Conservation (phyloP, 2,888 invertebrate species). For the Drosophila meridiana region DNA sequence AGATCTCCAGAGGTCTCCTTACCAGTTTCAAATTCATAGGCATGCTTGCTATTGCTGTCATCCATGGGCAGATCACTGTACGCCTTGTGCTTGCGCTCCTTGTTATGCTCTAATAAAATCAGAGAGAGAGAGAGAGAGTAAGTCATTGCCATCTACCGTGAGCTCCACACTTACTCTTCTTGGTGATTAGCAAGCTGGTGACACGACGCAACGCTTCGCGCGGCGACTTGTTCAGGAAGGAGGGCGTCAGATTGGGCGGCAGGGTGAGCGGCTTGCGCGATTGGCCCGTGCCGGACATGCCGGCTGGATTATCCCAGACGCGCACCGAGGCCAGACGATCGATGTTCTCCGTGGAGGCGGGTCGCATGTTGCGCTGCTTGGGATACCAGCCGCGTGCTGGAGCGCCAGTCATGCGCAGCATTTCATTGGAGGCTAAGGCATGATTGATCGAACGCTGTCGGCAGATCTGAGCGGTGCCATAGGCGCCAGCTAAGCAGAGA, state of each 20-base stretch:
- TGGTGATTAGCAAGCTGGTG: conserved; percentile 92
- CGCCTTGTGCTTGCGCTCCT: conserved; percentile 76
- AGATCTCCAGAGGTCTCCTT: neutral
- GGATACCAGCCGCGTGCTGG: conserved; percentile 95
- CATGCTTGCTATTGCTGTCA: conserved; percentile 69
- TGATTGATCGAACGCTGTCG: conserved; percentile 86
- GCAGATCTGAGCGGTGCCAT: conserved; percentile 84
- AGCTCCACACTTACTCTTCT: conserved; percentile 87
- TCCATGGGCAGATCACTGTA: conserved; percentile 76
- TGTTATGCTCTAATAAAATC: conserved; percentile 59
- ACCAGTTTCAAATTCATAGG: conserved; percentile 76
- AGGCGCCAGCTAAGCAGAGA: conserved; percentile 50
- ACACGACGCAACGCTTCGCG: conserved; percentile 94
- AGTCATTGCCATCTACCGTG: rapidly evolving
- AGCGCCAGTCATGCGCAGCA: conserved; percentile 91
- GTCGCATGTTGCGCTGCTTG: conserved; percentile 89
- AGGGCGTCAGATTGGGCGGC: conserved; percentile 94
- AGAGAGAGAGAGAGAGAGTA: neutral
- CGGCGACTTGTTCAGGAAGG: conserved; percentile 95
- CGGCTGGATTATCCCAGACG: conserved; percentile 85
- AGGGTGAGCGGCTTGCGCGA: conserved; percentile 92
- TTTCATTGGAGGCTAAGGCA: conserved; percentile 90
- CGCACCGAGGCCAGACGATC: conserved; percentile 89
- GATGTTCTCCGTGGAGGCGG: conserved; percentile 94
- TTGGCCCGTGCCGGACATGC: conserved; percentile 86